Evolutionary conservation across 2,113 vertebrate genomes (phyloP), one percentile per base, ranked within the genome.

Genomic region (Gyps fulvus): DNA sequence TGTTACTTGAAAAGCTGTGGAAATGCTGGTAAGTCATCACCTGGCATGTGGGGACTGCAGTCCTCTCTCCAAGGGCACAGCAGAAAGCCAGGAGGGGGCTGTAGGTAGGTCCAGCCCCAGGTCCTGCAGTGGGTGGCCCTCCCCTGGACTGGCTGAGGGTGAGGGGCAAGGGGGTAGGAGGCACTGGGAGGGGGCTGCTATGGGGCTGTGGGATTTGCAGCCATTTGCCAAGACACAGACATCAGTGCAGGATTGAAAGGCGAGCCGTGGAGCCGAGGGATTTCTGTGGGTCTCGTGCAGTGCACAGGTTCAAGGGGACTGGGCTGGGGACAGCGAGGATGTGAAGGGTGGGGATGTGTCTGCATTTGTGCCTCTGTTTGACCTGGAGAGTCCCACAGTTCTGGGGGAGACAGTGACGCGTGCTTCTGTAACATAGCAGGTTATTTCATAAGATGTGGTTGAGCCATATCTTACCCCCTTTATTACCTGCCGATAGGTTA

Each of bases 391-490:
- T 38, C 6, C 27, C 38, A 15, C 9, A 23, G n/a, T 25, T 78
- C 43, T 36, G 40, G 29, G 36, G 16, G 32, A 80, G 12, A 23
- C 21, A 13, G 34, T 0, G 2, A 42, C 26, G 18, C 14, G 20
- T 31, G 21, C 32, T 72, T 69, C 42, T 71, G 18, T 86, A 47
- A 47, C 0, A 0, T 1, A 43, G 15, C 2, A 5, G 4, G 26
- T 77, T 89, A 27, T 66, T 73, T 87, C 27, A 50, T 31, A 17
- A 61, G 25, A 22, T 2, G 3, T 15, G 9, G 5, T 19, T 38
- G 36, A 84, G 50, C 31, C 4, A 0, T 59, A 12, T 27, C 13
- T 12, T 40, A 73, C 5, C 11, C 10, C 4, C 18, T 61, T 81
- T 81, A 20, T 61, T 49, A 26, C 22, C 26, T 54, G 43, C 16